Evolutionary conservation across 2,113 vertebrate species (phyloP), one percentile per base, ranked within the genome.

Genomic region (Gallinago paraguaiae): DNA sequence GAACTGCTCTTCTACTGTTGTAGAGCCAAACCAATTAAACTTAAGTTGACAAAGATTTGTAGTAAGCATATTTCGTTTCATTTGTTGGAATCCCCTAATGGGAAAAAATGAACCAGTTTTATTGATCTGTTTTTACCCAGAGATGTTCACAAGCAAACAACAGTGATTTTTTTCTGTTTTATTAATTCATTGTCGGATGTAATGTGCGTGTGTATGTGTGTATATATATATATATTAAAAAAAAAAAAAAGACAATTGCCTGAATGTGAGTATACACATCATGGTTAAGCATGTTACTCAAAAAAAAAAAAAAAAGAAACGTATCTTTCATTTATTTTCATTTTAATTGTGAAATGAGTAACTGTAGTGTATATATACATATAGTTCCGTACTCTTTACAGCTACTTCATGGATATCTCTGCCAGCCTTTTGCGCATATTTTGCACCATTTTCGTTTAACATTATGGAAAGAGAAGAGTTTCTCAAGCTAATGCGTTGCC

Each of bases 281-380:
- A 53, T 72, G 86, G 65, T 72, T 88, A 93, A 96, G 88, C 85
- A 82, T 64, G 77, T 91, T 95, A 81, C 67, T 95, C 45, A 88
- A n/a, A 80, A 94, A 94, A 64, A 95, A 88, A n/a, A 80, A 94
- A 64, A 95, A 28, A 28, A 16, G 39, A 18, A 69, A 88, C 84
- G 16, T 54, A 30, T 90, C 31, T 72, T 78, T 86, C 87, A 80
- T 81, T 84, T 74, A 23, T 86, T 93, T 88, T 80, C 81, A 88
- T 93, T 63, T 88, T 54, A 80, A 63, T 59, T n/a, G 82, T 84
- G 71, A 81, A 83, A 83, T 72, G 15, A 48, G 39, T 86, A 86
- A 51, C 57, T 90, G 72, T 45, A 72, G 31, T 25, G n/a, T 25
- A 25, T 63, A n/a, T 80, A 76, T 53, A 35, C 31, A 33, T 88